Evolutionary conservation across 2,888 invertebrate genomes (phyloP), one percentile per base, ranked within the genome.

Genomic region (Scrobipalpa costella): DNA sequence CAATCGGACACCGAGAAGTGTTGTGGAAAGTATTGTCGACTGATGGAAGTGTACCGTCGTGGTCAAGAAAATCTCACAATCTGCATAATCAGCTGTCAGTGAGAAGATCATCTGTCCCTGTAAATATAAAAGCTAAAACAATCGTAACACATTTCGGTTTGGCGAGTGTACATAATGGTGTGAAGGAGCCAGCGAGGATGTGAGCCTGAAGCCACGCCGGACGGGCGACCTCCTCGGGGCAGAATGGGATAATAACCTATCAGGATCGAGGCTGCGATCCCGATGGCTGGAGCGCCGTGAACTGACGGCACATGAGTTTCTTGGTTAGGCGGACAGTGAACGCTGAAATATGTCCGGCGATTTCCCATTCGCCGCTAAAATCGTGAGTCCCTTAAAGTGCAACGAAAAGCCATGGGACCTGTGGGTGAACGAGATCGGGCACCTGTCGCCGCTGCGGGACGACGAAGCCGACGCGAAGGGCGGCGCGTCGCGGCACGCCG

Each of bases 51-150:
- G 86, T 81, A 84, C 81, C n/a, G n/a, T n/a, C 85, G 87, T 86
- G 85, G 81, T 84, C 80, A 78, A 87, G 88, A 88, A 91, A 90
- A 91, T 89, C 90, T 87, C 86, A 86, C 90, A 88, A 88, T 92
- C 90, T 90, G 89, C 92, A 91, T 92, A 92, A 92, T 92, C 92
- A 92, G 92, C 91, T 92, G 92, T 92, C 92, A 92, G 86, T 89
- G 89, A 92, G 85, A 86, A 88, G 88, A 92, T 92, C 92, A 92
- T 90, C 91, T 92, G 92, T 91, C 89, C 84, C 85, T 89, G 92
- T 91, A 91, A 90, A 91, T 91, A 91, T 88, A 86, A 90, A 88
- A 88, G 85, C 84, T 87, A 83, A 90, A 85, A 87, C 86, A 82
- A 88, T 85, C 88, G 88, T 81, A 89, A 88, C 85, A 86, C 84